Conservation (phyloP, 2,113 vertebrate species). For the Pogonocichla stellata region DNA sequence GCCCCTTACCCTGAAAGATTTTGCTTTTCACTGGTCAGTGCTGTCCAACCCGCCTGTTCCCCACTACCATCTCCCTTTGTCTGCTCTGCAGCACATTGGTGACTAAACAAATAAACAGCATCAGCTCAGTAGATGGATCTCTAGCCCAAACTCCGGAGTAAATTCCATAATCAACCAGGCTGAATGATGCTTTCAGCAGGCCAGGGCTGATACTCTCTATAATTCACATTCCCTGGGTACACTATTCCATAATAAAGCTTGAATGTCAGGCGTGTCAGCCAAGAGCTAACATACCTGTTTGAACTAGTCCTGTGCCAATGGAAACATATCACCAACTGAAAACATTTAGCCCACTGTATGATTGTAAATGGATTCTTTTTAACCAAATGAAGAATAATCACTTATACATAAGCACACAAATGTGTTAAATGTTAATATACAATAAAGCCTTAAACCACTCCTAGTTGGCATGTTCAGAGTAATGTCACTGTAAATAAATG, state of each 20-base stretch:
- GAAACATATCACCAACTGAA: constrained; percentile 67
- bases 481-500: constrained; percentile 46
- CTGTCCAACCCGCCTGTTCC: neutral
- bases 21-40: neutral
- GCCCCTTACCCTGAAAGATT: neutral
- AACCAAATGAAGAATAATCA: constrained; percentile 64
- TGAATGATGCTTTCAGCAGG: constrained; percentile 77
- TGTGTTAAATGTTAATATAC: constrained; percentile 52
- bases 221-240: constrained; percentile 74
- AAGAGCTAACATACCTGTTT: constrained; percentile 76
- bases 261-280: constrained; percentile 72
- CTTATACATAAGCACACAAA: constrained; percentile 27
- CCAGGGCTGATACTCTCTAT: constrained; percentile 71
- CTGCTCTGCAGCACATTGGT: neutral
- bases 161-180: constrained; percentile 75
- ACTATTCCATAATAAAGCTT: constrained; percentile 68
- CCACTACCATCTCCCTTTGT: constrained; percentile 33
- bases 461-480: constrained; percentile 19
- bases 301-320: constrained; percentile 72
- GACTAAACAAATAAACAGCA: constrained; percentile 61
- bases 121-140: constrained; percentile 56
- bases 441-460: constrained; percentile 46
- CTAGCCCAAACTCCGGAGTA: constrained; percentile 50
- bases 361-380: constrained; percentile 70
- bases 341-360: constrained; percentile 67